A percentile compares a stretch with the other conserved stretches of the same genome.
These are phyloP conservation scores for Scaptomyza graminum DNA, from an alignment of 1,140 invertebrate species.

Conservation along the genomic window DNA sequence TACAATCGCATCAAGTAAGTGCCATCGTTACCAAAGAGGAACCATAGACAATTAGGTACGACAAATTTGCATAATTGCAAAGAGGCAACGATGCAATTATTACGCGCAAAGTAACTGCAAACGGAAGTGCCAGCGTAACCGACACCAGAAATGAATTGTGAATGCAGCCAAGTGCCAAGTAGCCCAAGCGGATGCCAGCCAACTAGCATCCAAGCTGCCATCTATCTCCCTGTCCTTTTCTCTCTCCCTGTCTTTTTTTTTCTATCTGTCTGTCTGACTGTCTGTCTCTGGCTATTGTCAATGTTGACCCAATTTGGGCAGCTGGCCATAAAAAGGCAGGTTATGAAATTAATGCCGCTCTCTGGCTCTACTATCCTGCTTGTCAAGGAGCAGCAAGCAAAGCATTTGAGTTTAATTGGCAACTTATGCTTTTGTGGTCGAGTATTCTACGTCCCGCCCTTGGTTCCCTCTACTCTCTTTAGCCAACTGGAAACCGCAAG, in stretches of 20 bases:
- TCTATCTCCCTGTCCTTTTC: conserved; percentile 28
- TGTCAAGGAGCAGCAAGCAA: conserved; percentile 54
- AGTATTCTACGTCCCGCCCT: conserved; percentile 34
- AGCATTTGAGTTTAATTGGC: conserved; percentile 81
- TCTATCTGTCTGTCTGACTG: background rate
- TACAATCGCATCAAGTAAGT: conserved; percentile 96
- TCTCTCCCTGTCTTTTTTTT: background rate
- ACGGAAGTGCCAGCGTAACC: conserved; percentile 70
- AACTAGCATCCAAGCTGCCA: conserved; percentile 14
- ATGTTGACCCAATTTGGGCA: conserved; percentile 81
- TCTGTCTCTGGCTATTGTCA: conserved; percentile 67
- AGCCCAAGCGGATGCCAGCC: conserved; percentile 16
- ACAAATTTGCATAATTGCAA: conserved; percentile 79
- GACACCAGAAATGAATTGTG: conserved; percentile 66
- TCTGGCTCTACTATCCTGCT: conserved; percentile 6
- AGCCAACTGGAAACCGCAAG: conserved; percentile 42
- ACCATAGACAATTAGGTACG: conserved; percentile 71
- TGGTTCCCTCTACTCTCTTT: background rate
- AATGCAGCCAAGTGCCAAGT: conserved; percentile 57
- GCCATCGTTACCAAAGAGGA: conserved; percentile 45
- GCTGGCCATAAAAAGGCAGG: conserved; percentile 77
- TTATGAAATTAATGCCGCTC: conserved; percentile 76
- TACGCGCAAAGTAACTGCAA: conserved; percentile 68
- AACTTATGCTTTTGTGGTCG: conserved; percentile 81
- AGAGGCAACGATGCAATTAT: conserved; percentile 71